Evolutionary conservation across 2,113 vertebrate species (phyloP).

Genomic region (Actenoides hombroni): DNA sequence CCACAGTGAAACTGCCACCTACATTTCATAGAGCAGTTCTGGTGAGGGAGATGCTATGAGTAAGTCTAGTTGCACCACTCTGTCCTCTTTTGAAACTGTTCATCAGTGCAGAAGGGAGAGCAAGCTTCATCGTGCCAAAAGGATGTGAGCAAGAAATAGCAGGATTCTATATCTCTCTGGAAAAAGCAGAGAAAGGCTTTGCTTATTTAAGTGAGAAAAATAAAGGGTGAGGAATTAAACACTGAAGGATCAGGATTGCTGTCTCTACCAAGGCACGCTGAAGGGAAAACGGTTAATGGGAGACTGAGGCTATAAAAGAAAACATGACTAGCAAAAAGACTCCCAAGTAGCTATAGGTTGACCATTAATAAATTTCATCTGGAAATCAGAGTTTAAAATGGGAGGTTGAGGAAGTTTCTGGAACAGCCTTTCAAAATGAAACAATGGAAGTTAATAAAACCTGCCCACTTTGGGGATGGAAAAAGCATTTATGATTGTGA

Average conservation of each 20-base stretch:
- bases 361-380: neutral
- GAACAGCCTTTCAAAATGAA: neutral
- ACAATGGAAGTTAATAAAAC: neutral
- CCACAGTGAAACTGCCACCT: neutral
- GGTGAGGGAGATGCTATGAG: neutral
- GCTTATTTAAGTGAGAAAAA: neutral
- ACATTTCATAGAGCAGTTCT: neutral
- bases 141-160: neutral
- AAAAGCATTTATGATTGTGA: neutral
- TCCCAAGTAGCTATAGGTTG: neutral
- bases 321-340: neutral
- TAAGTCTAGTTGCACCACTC: neutral
- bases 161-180: neutral
- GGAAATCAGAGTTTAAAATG: neutral
- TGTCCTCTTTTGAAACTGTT: neutral
- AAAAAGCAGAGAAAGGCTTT: neutral
- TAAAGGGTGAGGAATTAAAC: neutral
- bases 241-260: neutral
- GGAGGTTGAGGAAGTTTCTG: neutral
- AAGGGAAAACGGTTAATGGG: neutral
- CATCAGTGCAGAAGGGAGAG: neutral
- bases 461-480: neutral
- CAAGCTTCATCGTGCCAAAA: neutral
- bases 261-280: neutral
- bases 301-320: neutral